Conservation (phyloP, 2,797 vertebrate genomes). For the Urocyon cinereoargenteus region DNA sequence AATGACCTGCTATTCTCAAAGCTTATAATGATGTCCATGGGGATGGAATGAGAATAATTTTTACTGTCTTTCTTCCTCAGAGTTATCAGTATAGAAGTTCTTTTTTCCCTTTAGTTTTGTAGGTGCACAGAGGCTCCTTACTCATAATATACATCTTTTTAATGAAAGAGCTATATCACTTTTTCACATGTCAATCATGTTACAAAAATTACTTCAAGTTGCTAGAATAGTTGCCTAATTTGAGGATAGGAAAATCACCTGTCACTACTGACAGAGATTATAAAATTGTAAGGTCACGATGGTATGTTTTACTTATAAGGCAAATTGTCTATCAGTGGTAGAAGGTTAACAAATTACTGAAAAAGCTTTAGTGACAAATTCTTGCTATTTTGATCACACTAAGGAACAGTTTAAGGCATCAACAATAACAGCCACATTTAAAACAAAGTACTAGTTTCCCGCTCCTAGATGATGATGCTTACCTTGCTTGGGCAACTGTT, state of each 20-base stretch:
- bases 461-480: background rate
- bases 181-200: conserved; percentile 58
- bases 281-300: conserved; percentile 3
- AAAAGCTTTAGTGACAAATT: background rate
- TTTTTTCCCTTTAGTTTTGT: background rate
- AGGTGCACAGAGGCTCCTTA: background rate
- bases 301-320: conserved; percentile 32
- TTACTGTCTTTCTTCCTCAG: background rate
- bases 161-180: conserved; percentile 27
- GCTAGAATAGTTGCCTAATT: conserved; percentile 52
- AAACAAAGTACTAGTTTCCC: background rate
- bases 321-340: background rate
- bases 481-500: background rate
- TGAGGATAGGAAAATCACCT: conserved; percentile 48
- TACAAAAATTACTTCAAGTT: conserved; percentile 61
- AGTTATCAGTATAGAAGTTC: background rate
- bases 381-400: background rate
- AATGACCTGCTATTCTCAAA: background rate
- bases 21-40: background rate
- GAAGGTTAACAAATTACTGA: conserved; percentile 29
- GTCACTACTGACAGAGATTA: conserved; percentile 33
- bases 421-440: background rate
- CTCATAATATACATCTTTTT: background rate
- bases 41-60: background rate
- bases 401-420: background rate